phyloP scores from a whole-genome alignment of 1,140 invertebrate genomes.

The Caerostris darwini region DNA sequence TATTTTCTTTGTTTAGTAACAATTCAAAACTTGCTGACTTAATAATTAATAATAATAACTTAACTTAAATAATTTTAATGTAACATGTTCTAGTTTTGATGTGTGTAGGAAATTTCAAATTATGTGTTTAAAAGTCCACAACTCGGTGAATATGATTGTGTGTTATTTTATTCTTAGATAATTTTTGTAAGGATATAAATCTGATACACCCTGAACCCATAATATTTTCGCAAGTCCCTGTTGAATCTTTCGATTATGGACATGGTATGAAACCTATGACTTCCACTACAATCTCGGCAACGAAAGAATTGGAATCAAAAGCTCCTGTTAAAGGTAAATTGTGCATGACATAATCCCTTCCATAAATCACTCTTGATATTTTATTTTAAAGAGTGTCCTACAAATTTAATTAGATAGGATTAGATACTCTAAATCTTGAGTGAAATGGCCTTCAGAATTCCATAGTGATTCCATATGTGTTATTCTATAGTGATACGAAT shows the following conservation, averaged over 20 bases:
- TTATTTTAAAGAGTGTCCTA: neutral
- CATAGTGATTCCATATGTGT: no score
- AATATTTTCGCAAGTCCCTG: conserved; percentile 68
- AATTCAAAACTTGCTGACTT: no score
- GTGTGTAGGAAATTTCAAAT: no score
- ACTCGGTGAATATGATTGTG: conserved; percentile 31
- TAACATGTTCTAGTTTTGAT: no score
- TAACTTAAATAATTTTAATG: no score
- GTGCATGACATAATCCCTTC: conserved; percentile 25
- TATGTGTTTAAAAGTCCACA: neutral
- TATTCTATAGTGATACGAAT: no score
- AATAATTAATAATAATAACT: no score
- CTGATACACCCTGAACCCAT: conserved; percentile 28
- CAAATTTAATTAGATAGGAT: no score
- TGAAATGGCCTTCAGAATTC: no score
- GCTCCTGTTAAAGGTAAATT: conserved; percentile 63
- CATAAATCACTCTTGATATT: neutral
- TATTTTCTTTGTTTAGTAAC: no score
- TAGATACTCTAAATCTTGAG: no score
- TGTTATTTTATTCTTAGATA: conserved; percentile 71
- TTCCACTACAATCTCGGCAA: conserved; percentile 11
- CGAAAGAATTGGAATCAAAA: conserved; percentile 32
- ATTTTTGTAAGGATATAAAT: conserved; percentile 63
- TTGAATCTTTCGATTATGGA: conserved; percentile 77
- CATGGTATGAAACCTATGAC: conserved; percentile 62